Conservation (phyloP, 2,888 invertebrate species). For the Philopedon plagiatum region DNA sequence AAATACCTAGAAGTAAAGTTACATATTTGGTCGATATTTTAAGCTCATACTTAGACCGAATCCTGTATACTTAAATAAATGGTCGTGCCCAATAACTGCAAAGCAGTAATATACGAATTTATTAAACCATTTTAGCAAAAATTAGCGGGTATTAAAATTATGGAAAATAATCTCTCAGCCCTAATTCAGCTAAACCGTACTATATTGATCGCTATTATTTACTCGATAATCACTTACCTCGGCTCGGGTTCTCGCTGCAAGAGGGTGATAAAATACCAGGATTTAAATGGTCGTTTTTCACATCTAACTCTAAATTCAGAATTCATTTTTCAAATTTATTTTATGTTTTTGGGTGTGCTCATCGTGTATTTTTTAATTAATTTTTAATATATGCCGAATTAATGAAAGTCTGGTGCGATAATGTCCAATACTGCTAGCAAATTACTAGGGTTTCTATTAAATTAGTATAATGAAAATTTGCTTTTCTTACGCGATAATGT, state of each 20-base stretch:
- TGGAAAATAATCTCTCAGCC: conserved; percentile 21
- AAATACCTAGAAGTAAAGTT: too few relatives aligned
- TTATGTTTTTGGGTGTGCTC: background rate
- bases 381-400: background rate
- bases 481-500: too few relatives aligned
- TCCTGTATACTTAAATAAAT: too few relatives aligned
- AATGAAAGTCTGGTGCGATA: too few relatives aligned
- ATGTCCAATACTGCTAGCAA: too few relatives aligned
- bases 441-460: too few relatives aligned
- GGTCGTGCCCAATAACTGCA: too few relatives aligned
- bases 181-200: conserved; percentile 15
- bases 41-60: too few relatives aligned
- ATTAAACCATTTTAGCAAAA: background rate
- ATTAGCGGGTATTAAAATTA: conserved; percentile 1
- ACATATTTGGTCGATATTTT: too few relatives aligned
- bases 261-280: conserved; percentile 34
- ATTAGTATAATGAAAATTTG: too few relatives aligned
- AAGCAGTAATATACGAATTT: background rate
- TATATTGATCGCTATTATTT: conserved; percentile 44
- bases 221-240: conserved; percentile 33
- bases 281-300: conserved; percentile 26
- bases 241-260: conserved; percentile 25
- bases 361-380: background rate
- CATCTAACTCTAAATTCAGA: background rate
- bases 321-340: conserved; percentile 16